Conservation (phyloP, 2,113 vertebrate genomes). For the Sciurus niger region DNA sequence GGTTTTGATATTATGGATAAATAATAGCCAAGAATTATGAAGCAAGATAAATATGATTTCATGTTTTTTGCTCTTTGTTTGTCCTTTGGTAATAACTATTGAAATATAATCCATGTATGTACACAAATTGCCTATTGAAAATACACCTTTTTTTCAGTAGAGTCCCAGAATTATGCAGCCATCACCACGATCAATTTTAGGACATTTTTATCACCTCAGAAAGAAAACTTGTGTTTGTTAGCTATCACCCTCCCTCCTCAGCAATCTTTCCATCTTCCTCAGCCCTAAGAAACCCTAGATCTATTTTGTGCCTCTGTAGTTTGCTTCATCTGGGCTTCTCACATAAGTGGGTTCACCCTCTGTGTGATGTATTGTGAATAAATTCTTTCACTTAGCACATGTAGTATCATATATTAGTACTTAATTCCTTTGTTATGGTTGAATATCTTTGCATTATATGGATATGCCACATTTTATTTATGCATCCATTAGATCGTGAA, state of each 20-base stretch:
- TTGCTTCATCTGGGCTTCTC: neutral
- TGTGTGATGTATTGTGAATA: neutral
- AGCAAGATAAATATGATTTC: neutral
- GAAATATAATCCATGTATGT: neutral
- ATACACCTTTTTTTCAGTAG: neutral
- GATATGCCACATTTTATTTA: neutral
- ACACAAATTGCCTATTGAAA: neutral
- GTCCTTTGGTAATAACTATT: neutral
- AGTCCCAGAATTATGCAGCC: neutral
- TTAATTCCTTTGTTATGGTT: neutral
- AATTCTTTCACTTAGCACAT: neutral
- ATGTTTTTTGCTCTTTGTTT: neutral
- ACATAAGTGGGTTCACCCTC: neutral
- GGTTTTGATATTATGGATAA: neutral
- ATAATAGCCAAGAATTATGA: neutral
- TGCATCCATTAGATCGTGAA: neutral
- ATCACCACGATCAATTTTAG: neutral
- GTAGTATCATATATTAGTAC: neutral
- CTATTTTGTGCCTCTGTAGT: neutral
- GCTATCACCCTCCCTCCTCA: fast-evolving
- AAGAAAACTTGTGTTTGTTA: neutral
- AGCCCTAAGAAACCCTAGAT: neutral
- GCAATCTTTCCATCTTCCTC: neutral
- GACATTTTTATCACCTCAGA: neutral
- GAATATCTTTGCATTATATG: neutral